A percentile compares a stretch with the other conserved stretches of the same genome.
Conservation (phyloP, 1,140 invertebrate genomes). For the Zaprionus inermis region DNA sequence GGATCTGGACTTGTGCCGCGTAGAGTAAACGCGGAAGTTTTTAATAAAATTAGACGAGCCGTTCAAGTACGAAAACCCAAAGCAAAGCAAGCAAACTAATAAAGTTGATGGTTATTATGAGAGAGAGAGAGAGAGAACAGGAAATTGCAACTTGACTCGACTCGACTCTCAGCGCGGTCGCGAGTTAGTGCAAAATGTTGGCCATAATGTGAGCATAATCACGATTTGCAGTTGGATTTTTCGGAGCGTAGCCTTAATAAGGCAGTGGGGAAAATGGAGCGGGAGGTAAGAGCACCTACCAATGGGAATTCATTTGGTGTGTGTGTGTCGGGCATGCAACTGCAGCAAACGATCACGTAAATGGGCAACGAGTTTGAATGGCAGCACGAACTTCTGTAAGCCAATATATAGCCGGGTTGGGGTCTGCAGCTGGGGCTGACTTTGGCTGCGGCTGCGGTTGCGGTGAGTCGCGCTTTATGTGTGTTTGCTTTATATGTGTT, state of each 20-base stretch:
- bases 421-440: conserved; percentile 35
- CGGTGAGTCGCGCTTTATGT: conserved; percentile 18
- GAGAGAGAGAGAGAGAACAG: conserved; percentile 10
- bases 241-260: background rate
- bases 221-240: conserved; percentile 26
- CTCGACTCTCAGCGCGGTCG: background rate
- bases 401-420: conserved; percentile 52
- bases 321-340: conserved; percentile 27
- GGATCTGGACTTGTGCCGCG: background rate
- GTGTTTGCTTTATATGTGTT: conserved; percentile 11
- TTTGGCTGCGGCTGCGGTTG: conserved; percentile 3
- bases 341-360: conserved; percentile 69
- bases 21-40: conserved; percentile 39
- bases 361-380: conserved; percentile 47
- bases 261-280: background rate
- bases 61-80: conserved; percentile 10
- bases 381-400: conserved; percentile 62
- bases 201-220: conserved; percentile 33
- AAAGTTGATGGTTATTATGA: conserved; percentile 40
- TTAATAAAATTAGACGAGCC: conserved; percentile 46
- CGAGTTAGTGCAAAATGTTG: conserved; percentile 20
- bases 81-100: conserved; percentile 19
- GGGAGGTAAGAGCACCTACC: background rate
- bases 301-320: conserved; percentile 54
- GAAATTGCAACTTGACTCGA: conserved; percentile 26